Evolutionary conservation across 2,113 vertebrate genomes (phyloP), one percentile per base, ranked within the genome.

Genomic region (Gymnogyps californianus): DNA sequence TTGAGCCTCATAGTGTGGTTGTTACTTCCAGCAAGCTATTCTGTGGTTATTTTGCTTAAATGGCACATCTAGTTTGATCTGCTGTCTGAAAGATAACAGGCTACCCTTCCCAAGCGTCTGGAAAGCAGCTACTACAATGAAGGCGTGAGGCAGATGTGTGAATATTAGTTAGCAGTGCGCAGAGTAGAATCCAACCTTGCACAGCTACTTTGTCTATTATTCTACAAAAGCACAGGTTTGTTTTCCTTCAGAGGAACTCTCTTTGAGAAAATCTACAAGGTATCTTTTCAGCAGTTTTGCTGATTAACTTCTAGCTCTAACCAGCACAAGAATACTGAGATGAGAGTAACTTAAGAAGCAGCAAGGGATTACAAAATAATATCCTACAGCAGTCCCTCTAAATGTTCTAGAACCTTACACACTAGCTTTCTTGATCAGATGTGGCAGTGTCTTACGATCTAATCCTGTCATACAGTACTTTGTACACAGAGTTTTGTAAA

Each of bases 1-100:
- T 61, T 59, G 88, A 86, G 79, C 58, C 51, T 83, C 32, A 15
- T 42, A 76, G 58, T 54, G 58, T 44, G 19, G 66, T 92, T 92
- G 44, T 92, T 95, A 86, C 76, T 94, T 97, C 61, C 62, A 95
- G 86, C 58, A 92, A 83, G 40, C 79, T 67, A 58, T 94, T 90
- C 70, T 88, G 67, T 86, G 71, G 65, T 95, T 93, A 71, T 83
- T 87, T 92, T 95, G 61, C 65, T 94, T 94, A 57, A 90, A 85
- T 85, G 66, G n/a, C 54, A 59, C 62, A 79, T 92, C 65, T 90
- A 86, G 75, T 90, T 95, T 85, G 44, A 66, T 95, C 79, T 93
- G 46, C 80, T 29, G 4, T 64, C 75, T 83, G 82, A 93, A 78
- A 70, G 64, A 54, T 83, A 87, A 59, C 75, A 95, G 51, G 13